These are phyloP conservation scores for Meandrina meandrites DNA, from an alignment of 92 coral and sea anemone species.

Conservation along the genomic window DNA sequence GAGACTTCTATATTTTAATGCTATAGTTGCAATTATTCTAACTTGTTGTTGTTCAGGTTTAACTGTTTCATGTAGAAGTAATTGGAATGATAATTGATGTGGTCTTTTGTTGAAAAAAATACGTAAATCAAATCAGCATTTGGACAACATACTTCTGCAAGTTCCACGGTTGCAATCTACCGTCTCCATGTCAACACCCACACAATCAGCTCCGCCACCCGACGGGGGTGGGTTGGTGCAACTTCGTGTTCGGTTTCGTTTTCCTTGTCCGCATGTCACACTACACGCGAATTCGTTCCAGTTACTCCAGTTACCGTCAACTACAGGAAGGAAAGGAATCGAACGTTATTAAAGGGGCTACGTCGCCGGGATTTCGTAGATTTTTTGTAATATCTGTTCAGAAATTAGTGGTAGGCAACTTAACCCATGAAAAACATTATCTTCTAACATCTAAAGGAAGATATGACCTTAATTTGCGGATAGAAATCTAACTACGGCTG, in stretches of 20 bases:
- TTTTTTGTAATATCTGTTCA: too few species aligned
- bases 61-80: neutral
- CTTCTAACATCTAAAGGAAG: too few species aligned
- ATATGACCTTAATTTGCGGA: too few species aligned
- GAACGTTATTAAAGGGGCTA: neutral
- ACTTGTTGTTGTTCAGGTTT: neutral
- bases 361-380: too few species aligned
- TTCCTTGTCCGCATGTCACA: constrained; percentile 29
- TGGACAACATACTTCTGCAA: constrained; percentile 2
- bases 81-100: neutral
- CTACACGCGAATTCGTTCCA: constrained; percentile 21
- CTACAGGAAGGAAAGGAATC: neutral
- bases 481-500: too few species aligned
- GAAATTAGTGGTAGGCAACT: too few species aligned
- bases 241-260: constrained; percentile 17
- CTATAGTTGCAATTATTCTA: too few species aligned
- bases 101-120: neutral
- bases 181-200: neutral
- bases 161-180: constrained; percentile 16
- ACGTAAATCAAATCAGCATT: neutral
- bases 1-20: too few species aligned
- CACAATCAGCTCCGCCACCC: constrained; percentile 9
- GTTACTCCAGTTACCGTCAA: constrained; percentile 24
- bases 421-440: too few species aligned
- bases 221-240: constrained; percentile 40